Conservation (phyloP, 2,888 invertebrate genomes). For the Meiosimyza platycephala region DNA sequence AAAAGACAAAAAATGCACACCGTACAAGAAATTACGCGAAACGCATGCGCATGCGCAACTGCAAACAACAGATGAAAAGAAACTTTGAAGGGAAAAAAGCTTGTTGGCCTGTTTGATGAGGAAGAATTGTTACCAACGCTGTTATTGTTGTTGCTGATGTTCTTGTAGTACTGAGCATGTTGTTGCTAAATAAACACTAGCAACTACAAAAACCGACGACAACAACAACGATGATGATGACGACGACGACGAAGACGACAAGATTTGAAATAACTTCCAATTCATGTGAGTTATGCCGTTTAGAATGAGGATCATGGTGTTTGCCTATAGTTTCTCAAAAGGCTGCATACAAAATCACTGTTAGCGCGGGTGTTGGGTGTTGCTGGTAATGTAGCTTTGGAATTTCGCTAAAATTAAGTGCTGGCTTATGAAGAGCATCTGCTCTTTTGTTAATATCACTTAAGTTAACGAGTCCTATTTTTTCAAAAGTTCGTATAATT, state of each 20-base stretch:
- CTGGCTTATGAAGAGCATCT: neutral
- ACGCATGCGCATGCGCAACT: slow-evolving; percentile 45
- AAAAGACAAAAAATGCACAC: slow-evolving; percentile 38
- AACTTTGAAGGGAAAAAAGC: slow-evolving; percentile 25
- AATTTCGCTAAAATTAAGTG: neutral
- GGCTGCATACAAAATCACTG: no score
- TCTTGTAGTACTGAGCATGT: slow-evolving; percentile 34
- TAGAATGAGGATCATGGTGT: slow-evolving; percentile 13
- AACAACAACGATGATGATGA: slow-evolving; percentile 31
- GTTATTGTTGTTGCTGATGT: slow-evolving; percentile 25
- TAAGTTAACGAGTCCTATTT: no score
- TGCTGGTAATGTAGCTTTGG: neutral
- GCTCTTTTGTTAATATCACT: neutral
- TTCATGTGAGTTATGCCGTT: slow-evolving; percentile 11
- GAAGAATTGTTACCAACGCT: slow-evolving; percentile 1
- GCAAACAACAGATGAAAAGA: slow-evolving; percentile 18
- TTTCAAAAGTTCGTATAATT: no score
- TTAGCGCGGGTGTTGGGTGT: no score
- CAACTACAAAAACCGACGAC: slow-evolving; percentile 36
- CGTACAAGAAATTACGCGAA: slow-evolving; percentile 44
- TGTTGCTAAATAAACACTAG: slow-evolving; percentile 37
- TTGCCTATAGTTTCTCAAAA: neutral
- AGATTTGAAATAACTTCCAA: slow-evolving; percentile 29
- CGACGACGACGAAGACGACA: slow-evolving; percentile 24
- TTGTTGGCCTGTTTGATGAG: slow-evolving; percentile 34